These are phyloP conservation scores for Eubasilissa splendida DNA, from an alignment of 2,888 invertebrate genomes.

Conservation along the genomic window DNA sequence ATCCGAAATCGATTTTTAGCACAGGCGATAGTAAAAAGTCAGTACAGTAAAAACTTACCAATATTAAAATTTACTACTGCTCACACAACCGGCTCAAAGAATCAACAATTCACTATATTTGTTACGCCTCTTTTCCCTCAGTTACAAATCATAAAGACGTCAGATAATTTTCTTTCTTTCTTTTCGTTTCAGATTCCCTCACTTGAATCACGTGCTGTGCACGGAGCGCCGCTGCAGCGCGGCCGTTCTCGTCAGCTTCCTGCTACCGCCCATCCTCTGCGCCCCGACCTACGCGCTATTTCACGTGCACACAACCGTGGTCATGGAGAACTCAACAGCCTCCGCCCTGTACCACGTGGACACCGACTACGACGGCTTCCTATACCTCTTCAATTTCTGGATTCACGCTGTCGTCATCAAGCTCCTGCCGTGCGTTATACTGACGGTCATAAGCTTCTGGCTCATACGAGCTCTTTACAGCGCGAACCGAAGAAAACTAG, in stretches of 20 bases:
- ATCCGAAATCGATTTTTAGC: too few species aligned
- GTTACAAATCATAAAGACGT: not conserved
- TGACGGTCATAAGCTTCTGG: constrained; percentile 82
- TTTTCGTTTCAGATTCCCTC: constrained; percentile 79
- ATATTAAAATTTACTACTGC: too few species aligned
- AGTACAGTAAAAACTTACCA: too few species aligned
- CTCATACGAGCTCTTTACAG: constrained; percentile 81
- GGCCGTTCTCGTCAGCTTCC: constrained; percentile 83
- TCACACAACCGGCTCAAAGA: too few species aligned
- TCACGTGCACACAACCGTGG: constrained; percentile 69
- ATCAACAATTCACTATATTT: too few species aligned
- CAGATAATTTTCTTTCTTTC: not conserved
- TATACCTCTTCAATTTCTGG: constrained; percentile 85
- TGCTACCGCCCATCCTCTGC: constrained; percentile 85
- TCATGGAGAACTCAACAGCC: constrained; percentile 70
- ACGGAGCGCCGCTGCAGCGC: constrained; percentile 83
- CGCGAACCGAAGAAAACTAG: constrained; percentile 82
- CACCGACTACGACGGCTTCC: constrained; percentile 73
- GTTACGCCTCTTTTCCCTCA: too few species aligned
- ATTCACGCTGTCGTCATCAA: constrained; percentile 87
- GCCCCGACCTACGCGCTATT: constrained; percentile 85
- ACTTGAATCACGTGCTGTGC: constrained; percentile 82
- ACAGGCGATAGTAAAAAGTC: too few species aligned
- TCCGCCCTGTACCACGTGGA: constrained; percentile 70
- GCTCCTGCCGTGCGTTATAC: constrained; percentile 83